Conservation (phyloP, 1,140 invertebrate genomes). For the Papilio aristodemus region DNA sequence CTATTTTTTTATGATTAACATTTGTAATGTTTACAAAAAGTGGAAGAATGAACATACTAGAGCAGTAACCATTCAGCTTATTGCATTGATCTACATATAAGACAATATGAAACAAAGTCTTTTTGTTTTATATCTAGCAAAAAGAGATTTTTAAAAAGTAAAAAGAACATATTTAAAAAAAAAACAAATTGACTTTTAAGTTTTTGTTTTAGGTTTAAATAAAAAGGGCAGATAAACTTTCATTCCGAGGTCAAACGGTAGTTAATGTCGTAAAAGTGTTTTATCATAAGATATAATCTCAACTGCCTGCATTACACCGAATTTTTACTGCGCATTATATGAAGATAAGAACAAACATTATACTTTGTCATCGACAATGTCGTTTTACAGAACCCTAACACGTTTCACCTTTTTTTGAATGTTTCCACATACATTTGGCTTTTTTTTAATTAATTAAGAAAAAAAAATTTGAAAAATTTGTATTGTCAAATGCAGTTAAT, state of each 20-base stretch:
- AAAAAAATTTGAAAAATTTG: no score
- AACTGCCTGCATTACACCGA: conserved; percentile 31
- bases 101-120: no score
- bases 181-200: conserved; percentile 17
- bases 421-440: not conserved
- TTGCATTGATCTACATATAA: no score
- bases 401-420: not conserved
- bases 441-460: not conserved
- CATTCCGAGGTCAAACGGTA: conserved; percentile 44
- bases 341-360: not conserved
- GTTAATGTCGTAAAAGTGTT: conserved; percentile 50
- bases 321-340: conserved; percentile 21
- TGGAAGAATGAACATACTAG: no score
- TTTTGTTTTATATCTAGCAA: not conserved
- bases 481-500: no score
- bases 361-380: not conserved
- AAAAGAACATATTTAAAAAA: not conserved
- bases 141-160: not conserved
- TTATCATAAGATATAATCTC: conserved; percentile 46
- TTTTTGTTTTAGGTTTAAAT: conserved; percentile 27
- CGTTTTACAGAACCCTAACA: not conserved
- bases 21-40: no score
- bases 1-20: no score
- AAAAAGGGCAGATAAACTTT: conserved; percentile 47
- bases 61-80: no score